Evolutionary conservation across 2,113 vertebrate genomes (phyloP), one percentile per base, ranked within the genome.

Genomic region (Caloenas nicobarica): DNA sequence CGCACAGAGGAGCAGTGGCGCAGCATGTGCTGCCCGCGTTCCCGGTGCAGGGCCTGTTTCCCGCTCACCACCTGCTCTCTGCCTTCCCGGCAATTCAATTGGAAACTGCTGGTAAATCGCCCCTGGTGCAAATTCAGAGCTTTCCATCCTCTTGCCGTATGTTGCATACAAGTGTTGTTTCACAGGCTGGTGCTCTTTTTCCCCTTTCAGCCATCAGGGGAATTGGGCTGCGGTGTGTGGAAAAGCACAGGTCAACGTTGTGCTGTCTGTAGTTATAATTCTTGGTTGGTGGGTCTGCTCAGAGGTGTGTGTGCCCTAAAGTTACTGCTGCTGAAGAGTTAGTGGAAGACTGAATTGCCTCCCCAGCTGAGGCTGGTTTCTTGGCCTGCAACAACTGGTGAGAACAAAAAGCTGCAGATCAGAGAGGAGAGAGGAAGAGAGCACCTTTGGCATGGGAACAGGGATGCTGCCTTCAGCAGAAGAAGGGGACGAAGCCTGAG

Each of bases 41-140:
- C 36, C 29, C 0, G 0, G 5, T 40, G 11, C 31, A 7, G 0
- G 3, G 31, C n/a, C 33, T 4, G 0, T 15, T 78, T 51, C 46
- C 26, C 4, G 11, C 79, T 84, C 46, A 22, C 81, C 64, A 62
- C 57, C 79, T 74, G 57, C 62, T 95, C 57, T 70, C 93, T 93
- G 85, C 42, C 66, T 73, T 91, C 54, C 64, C 31, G 26, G 71
- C 56, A 65, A 72, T 73, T 86, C 48, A 90, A 66, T 22, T 81
- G 48, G 81, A 62, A 91, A 66, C 53, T 72, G 53, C 54, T 29
- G 17, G 24, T 61, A 69, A 61, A 91, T 56, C 0, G 3, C 77
- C 78, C 68, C 54, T 51, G 56, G 21, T 51, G 50, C 25, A 77
- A 54, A 77, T 58, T 89, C 26, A 33, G 64, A 65, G 57, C 50